These are phyloP conservation scores for Oscheius onirici DNA, from an alignment of 2,888 invertebrate species.

Conservation along the genomic window DNA sequence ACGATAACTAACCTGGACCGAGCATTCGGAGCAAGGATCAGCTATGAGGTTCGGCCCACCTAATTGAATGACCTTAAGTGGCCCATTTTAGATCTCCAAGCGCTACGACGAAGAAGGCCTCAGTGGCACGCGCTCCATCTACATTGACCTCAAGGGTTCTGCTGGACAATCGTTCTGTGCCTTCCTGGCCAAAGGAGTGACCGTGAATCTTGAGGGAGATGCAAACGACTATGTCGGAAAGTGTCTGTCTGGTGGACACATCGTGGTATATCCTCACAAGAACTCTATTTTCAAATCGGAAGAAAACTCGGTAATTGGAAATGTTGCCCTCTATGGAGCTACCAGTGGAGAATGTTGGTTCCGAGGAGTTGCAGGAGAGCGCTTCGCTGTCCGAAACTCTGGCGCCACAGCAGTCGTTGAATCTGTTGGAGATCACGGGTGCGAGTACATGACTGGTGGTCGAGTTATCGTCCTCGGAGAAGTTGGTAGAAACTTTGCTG, in stretches of 20 bases:
- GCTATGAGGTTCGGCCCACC: conserved; percentile 80
- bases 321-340: conserved; percentile 96
- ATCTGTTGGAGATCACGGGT: conserved; percentile 98
- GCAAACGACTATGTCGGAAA: conserved; percentile 98
- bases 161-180: conserved; percentile 99
- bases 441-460: conserved; percentile 97
- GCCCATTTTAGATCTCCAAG: conserved; percentile 59
- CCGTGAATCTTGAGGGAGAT: conserved; percentile 91
- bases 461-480: conserved; percentile 86
- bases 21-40: conserved; percentile 90
- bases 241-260: conserved; percentile 92
- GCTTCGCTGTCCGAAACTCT: conserved; percentile 97
- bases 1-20: conserved; percentile 89
- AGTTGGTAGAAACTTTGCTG: conserved; percentile 97
- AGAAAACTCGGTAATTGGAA: conserved; percentile 94
- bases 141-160: conserved; percentile 86
- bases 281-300: conserved; percentile 84
- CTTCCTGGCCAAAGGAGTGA: conserved; percentile 89
- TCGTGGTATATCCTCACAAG: conserved; percentile 91
- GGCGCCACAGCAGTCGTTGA: conserved; percentile 95
- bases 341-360: conserved; percentile 81
- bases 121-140: conserved; percentile 76
- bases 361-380: conserved; percentile 93
- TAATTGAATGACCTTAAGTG: conserved; percentile 10
- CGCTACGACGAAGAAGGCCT: conserved; percentile 67